Evolutionary conservation across 2,888 invertebrate genomes (phyloP).

Genomic region (Selenia dentaria): DNA sequence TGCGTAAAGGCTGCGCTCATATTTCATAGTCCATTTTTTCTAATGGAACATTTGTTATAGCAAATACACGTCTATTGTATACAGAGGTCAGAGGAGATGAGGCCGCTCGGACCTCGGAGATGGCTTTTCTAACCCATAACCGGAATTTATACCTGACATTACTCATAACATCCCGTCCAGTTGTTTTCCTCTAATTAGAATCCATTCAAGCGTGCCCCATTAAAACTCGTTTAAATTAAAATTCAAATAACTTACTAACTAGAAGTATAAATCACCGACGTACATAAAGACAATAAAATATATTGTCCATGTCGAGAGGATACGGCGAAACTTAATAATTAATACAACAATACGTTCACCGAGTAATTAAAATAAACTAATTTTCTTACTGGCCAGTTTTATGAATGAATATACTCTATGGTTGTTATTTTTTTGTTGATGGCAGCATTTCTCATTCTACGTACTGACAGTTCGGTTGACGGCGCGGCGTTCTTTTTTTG

Average conservation of each 20-base stretch:
- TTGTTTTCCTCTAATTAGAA: constrained; percentile 83
- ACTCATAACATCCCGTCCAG: constrained; percentile 67
- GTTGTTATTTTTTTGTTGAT: constrained; percentile 52
- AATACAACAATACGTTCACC: constrained; percentile 78
- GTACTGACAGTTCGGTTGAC: constrained; percentile 77
- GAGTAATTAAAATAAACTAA: constrained; percentile 84
- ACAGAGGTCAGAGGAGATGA: constrained; percentile 52
- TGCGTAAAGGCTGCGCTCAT: constrained; percentile 43
- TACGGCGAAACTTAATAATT: constrained; percentile 66
- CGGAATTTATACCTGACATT: constrained; percentile 80
- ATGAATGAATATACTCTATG: constrained; percentile 73
- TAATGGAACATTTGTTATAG: constrained; percentile 70
- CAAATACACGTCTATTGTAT: constrained; percentile 67
- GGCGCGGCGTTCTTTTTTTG: constrained; percentile 63
- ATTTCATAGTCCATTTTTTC: constrained; percentile 68
- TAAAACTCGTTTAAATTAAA: constrained; percentile 84
- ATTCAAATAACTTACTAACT: constrained; percentile 84
- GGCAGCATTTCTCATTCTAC: constrained; percentile 78
- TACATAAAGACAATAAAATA: constrained; percentile 81
- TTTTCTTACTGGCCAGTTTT: constrained; percentile 70
- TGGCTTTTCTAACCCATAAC: constrained; percentile 71
- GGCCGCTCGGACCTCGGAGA: constrained; percentile 33
- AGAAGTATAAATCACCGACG: constrained; percentile 77
- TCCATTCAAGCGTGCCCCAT: constrained; percentile 80
- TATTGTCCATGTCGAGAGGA: constrained; percentile 67